Conservation (phyloP, 92 coral and sea anemone species). For the Palythoa grandiflora region DNA sequence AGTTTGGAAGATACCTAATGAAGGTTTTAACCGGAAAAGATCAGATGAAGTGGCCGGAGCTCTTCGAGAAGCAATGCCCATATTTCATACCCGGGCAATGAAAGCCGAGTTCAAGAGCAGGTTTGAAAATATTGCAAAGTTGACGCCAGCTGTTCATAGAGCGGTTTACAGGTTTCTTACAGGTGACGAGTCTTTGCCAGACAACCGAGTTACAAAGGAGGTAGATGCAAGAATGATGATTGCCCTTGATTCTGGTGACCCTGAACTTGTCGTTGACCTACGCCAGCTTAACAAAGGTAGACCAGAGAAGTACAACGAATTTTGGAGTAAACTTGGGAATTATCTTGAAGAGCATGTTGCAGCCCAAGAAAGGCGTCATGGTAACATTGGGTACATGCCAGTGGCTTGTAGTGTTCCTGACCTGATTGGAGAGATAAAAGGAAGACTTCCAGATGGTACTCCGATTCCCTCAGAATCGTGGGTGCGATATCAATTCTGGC, state of each 20-base stretch:
- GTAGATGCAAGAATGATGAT: slow-evolving; percentile 31
- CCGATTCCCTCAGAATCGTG: slow-evolving; percentile 35
- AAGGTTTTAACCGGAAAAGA: slow-evolving; percentile 34
- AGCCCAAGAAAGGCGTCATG: slow-evolving; percentile 53
- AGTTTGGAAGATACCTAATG: slow-evolving; percentile 53
- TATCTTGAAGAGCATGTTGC: slow-evolving; percentile 48
- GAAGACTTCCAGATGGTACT: not conserved
- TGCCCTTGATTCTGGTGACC: slow-evolving; percentile 42
- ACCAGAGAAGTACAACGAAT: slow-evolving; percentile 44
- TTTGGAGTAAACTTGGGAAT: slow-evolving; percentile 37
- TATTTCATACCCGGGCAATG: slow-evolving; percentile 7
- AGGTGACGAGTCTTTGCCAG: slow-evolving; percentile 29
- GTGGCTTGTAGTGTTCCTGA: slow-evolving; percentile 60
- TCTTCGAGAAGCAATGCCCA: slow-evolving; percentile 13
- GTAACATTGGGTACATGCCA: slow-evolving; percentile 57
- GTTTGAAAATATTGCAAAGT: slow-evolving; percentile 37
- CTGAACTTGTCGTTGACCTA: slow-evolving; percentile 22
- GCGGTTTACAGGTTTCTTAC: slow-evolving; percentile 33
- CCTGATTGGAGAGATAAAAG: slow-evolving; percentile 42
- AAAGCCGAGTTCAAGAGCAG: slow-evolving; percentile 19
- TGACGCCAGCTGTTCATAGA: slow-evolving; percentile 32
- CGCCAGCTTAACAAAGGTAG: slow-evolving; percentile 39
- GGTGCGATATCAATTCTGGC: slow-evolving; percentile 57
- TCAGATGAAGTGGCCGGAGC: slow-evolving; percentile 41
- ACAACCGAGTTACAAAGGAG: slow-evolving; percentile 22